These are phyloP conservation scores for Campylomormyrus tamandua DNA, from an alignment of 2,113 vertebrate species.

Conservation along the genomic window DNA sequence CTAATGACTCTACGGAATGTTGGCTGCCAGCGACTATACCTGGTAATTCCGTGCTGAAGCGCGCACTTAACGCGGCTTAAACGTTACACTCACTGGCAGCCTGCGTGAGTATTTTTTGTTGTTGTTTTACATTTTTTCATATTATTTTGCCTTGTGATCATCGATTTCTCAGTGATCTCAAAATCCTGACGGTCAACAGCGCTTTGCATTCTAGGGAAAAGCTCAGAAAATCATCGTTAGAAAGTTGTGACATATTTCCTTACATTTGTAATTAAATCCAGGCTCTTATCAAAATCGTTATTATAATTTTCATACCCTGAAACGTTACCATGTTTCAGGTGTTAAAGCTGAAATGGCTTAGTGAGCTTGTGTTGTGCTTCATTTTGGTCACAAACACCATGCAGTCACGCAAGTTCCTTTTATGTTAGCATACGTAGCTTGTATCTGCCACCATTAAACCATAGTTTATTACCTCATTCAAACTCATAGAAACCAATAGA, in stretches of 20 bases:
- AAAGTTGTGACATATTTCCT: background rate
- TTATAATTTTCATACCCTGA: background rate
- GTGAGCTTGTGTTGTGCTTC: conserved; percentile 31
- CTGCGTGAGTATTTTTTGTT: background rate
- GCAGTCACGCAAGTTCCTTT: conserved; percentile 65
- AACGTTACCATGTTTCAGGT: background rate
- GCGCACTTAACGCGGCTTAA: background rate
- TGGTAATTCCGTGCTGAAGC: background rate
- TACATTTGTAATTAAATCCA: background rate
- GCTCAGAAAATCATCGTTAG: background rate
- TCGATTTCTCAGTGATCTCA: background rate
- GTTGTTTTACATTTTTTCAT: background rate
- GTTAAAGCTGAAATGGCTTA: conserved; percentile 30
- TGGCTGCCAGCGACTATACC: background rate
- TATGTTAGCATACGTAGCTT: conserved; percentile 83
- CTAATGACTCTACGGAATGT: background rate
- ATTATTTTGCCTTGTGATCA: conserved; percentile 15
- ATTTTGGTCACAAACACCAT: conserved; percentile 53
- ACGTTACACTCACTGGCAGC: conserved; percentile 5
- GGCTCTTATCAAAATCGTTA: background rate
- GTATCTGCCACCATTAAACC: conserved; percentile 91
- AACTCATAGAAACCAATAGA: conserved; percentile 88
- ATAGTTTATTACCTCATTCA: conserved; percentile 97
- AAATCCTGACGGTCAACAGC: conserved; percentile 3
- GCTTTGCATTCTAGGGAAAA: background rate